Base-by-base conservation (phyloP, 2,113 vertebrate genomes). In the Alces alces region DNA sequence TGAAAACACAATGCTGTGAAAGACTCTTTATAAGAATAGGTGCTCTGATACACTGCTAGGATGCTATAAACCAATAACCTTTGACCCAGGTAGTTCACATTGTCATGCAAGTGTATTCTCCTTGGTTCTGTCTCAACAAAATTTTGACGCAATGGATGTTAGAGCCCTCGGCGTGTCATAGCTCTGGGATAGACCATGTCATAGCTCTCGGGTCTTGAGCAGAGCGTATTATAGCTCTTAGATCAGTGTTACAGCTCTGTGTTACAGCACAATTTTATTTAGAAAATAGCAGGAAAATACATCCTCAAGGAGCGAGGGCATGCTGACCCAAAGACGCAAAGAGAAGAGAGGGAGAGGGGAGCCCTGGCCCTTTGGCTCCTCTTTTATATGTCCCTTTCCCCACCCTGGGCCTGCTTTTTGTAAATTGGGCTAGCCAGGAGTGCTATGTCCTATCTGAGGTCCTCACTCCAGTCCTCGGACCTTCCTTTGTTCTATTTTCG, bases 301-400 rank as follows among this genome's bases (percentile, higher is more conserved):
- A 12, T 12, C 66, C n/a, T 39, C 10, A 0, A 70, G n/a, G 66
- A 0, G 2, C 0, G n/a, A 70, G n/a, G 66, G 66, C 66, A 6
- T 39, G 10, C 36, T 5, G 0, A 70, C 19, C 10, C 66, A 70
- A 70, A 70, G n/a, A 36, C 7, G 4, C 0, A 9, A 70, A 23
- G 19, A 36, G 5, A 70, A 70, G 66, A 70, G 66, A 70, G 19
- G 19, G n/a, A 70, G 11, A 39, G n/a, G n/a, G 66, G 19, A 70
- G n/a, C n/a, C 19, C 17, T 1, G 0, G n/a, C 19, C 66, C n/a
- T 39, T 23, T 39, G n/a, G 66, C 66, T 70, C n/a, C 19, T 70
- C 66, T 39, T 1, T 70, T 12, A 23, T 70, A 70, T 36, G 66
- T 6, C 36, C 36, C n/a, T 23, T 70, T 19, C 66, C 23, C 66